A percentile compares a stretch with the other conserved stretches of the same genome.
phyloP scores from a whole-genome alignment of 2,797 vertebrate genomes.

The Pagetopsis macropterus region DNA sequence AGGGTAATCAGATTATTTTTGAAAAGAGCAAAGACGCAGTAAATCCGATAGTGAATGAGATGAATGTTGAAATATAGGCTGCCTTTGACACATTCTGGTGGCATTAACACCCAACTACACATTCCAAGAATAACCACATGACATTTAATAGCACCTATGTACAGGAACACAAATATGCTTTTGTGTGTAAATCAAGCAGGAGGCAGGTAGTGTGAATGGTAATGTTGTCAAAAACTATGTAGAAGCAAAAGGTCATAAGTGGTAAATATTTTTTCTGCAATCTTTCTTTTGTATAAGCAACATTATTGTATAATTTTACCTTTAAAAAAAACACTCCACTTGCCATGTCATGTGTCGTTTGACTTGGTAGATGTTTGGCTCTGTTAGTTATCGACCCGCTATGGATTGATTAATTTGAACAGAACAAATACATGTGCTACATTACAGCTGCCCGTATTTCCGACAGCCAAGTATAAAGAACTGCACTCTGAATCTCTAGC shows the following conservation, averaged over 20 bases:
- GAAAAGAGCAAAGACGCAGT: slow-evolving; percentile 21
- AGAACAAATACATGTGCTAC: no score
- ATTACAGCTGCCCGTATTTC: no score
- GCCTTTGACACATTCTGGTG: slow-evolving; percentile 11
- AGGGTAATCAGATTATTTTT: slow-evolving; percentile 39
- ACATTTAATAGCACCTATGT: slow-evolving; percentile 22
- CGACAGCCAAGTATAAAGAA: no score
- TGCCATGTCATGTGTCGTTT: no score
- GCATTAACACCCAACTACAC: slow-evolving; percentile 7
- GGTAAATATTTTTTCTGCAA: slow-evolving; percentile 14
- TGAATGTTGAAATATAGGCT: slow-evolving; percentile 20
- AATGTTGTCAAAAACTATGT: neutral
- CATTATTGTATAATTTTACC: no score
- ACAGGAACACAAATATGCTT: slow-evolving; percentile 6
- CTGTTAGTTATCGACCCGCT: no score
- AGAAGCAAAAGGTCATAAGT: slow-evolving; percentile 1
- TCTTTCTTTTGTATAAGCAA: neutral
- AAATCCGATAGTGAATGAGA: slow-evolving; percentile 30
- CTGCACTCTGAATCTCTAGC: no score
- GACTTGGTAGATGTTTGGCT: no score
- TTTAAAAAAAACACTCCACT: no score
- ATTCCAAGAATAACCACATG: slow-evolving; percentile 19
- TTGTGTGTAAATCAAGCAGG: slow-evolving; percentile 6
- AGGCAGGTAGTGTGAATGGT: neutral
- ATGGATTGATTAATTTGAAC: no score